Conservation (phyloP, 2,888 invertebrate genomes). For the Ophion ellenae region DNA sequence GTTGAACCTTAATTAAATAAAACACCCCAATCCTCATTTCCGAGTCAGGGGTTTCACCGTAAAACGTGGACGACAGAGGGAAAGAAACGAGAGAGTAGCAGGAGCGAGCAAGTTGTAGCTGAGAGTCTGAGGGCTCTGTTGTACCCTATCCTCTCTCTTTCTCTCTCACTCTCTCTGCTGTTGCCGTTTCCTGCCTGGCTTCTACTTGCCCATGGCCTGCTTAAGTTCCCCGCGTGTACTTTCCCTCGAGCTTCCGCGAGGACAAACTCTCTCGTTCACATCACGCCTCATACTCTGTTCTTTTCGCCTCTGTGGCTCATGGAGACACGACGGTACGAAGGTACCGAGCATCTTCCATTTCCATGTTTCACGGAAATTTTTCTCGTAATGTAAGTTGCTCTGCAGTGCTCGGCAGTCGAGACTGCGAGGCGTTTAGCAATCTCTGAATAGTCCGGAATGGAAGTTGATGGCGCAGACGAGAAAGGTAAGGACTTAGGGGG, state of each 20-base stretch:
- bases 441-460: conserved; percentile 37
- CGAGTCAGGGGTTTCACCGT: conserved; percentile 66
- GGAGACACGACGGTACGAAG: conserved; percentile 10
- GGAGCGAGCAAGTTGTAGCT: conserved; percentile 72
- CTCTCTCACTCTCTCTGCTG: not conserved
- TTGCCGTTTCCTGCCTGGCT: conserved; percentile 60
- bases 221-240: conserved; percentile 50
- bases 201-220: conserved; percentile 48
- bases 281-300: conserved; percentile 48
- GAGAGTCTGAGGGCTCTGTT: conserved; percentile 62
- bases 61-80: conserved; percentile 62
- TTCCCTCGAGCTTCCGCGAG: conserved; percentile 56
- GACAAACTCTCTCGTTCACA: conserved; percentile 34
- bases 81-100: conserved; percentile 42
- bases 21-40: conserved; percentile 78
- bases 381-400: conserved; percentile 12
- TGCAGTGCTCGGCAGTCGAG: not conserved
- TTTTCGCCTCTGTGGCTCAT: conserved; percentile 8
- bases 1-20: conserved; percentile 80
- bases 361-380: conserved; percentile 44
- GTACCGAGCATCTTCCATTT: conserved; percentile 4
- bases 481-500: not conserved
- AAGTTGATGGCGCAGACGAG: not conserved
- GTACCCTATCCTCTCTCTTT: conserved; percentile 42
- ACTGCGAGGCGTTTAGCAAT: conserved; percentile 3